phyloP scores from a whole-genome alignment of 1,140 invertebrate genomes.

The Euwallacea similis region DNA sequence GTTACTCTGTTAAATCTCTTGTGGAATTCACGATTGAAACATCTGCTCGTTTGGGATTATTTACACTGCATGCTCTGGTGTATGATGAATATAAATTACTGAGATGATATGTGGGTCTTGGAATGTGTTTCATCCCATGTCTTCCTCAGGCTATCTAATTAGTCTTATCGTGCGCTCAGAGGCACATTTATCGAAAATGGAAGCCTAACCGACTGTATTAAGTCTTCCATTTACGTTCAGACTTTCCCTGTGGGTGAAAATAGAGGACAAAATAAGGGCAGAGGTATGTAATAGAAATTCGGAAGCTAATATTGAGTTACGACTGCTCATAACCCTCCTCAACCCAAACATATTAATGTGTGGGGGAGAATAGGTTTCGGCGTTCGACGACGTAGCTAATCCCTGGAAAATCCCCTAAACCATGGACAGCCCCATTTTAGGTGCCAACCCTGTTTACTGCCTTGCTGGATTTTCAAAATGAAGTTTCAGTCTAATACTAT shows the following conservation, averaged over 20 bases:
- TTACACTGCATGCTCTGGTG: slow-evolving; percentile 4
- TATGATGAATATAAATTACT: slow-evolving; percentile 12
- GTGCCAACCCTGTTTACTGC: slow-evolving; percentile 8
- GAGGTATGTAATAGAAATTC: neutral
- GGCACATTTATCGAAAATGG: neutral
- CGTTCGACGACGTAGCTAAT: slow-evolving; percentile 9
- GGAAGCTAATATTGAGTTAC: slow-evolving; percentile 5
- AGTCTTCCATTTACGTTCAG: no score
- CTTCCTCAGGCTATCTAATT: neutral
- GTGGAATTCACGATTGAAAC: slow-evolving; percentile 10
- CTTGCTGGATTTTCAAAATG: slow-evolving; percentile 1
- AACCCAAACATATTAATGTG: slow-evolving; percentile 8
- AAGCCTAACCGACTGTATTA: no score
- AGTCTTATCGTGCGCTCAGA: neutral
- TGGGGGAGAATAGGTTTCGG: slow-evolving; percentile 3
- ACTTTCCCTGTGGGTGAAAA: no score
- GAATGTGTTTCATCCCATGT: slow-evolving; percentile 6
- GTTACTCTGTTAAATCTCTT: slow-evolving; percentile 12
- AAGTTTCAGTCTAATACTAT: neutral
- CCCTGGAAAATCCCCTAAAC: slow-evolving; percentile 1
- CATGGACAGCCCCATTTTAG: slow-evolving; percentile 2
- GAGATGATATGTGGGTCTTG: slow-evolving; percentile 2
- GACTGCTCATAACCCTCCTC: slow-evolving; percentile 9
- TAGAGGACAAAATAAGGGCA: neutral
- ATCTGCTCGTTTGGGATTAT: slow-evolving; percentile 4